Evolutionary conservation across 2,113 vertebrate genomes (phyloP).

Genomic region (Aviceda subcristata): DNA sequence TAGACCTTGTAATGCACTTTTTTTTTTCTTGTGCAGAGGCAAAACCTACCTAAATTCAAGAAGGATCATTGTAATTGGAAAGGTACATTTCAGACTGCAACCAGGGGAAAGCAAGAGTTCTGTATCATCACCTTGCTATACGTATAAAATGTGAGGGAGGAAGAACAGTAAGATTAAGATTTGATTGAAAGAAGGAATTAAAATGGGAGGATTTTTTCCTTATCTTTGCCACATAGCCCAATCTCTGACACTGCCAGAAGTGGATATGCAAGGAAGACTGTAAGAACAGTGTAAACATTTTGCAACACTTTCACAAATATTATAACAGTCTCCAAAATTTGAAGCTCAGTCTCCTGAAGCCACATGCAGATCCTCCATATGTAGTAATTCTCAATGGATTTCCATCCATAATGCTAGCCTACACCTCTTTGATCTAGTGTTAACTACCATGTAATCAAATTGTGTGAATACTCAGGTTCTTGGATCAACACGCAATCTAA

Average conservation of each 20-base stretch:
- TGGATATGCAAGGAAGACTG: not conserved
- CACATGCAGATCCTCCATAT: not conserved
- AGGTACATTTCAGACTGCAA: not conserved
- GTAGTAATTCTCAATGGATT: not conserved
- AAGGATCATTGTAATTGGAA: not conserved
- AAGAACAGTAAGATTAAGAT: not conserved
- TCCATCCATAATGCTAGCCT: not conserved
- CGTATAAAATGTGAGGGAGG: not conserved
- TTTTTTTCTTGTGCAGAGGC: not conserved
- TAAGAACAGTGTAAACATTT: not conserved
- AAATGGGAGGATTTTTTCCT: not conserved
- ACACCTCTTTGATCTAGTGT: not conserved
- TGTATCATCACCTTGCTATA: not conserved
- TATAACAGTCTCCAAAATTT: not conserved
- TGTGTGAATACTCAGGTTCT: not conserved
- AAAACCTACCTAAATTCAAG: not conserved
- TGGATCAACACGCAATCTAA: not conserved
- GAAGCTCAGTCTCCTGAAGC: not conserved
- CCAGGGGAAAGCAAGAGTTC: not conserved
- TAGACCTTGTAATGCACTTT: not conserved
- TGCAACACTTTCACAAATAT: not conserved
- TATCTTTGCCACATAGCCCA: not conserved
- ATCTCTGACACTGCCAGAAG: not conserved
- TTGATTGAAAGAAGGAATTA: not conserved
- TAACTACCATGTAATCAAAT: not conserved